Evolutionary conservation across 2,888 invertebrate genomes (phyloP), one percentile per base, ranked within the genome.

Genomic region (Endotricha flammealis): DNA sequence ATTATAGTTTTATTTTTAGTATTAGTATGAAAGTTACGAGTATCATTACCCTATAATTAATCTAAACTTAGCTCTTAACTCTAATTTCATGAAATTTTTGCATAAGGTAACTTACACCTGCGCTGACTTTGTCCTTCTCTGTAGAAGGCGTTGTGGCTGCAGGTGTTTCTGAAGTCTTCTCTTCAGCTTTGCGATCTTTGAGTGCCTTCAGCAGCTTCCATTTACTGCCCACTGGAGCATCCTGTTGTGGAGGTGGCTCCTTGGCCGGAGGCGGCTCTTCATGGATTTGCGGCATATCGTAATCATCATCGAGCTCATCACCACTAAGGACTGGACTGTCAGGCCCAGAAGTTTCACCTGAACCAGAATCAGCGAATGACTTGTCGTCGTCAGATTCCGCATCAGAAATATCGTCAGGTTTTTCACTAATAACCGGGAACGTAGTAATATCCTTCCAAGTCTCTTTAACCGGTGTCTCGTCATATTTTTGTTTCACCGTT

Each of bases 171-270:
- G 90, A 90, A 57, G 91, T 91, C 69, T 92, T 94, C 58, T 96
- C 95, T 72, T 96, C 96, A 2, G 95, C 94, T 80, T 96, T 96
- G 42, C 93, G 89, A 59, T 96, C 96, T 67, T 96, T 96, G 14
- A 96, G 75, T 1, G 96, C 95, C 76, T 96, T 96, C 2, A 96
- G 77, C 28, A 96, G 87, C 70, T 96, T 96, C 96, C 96, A 96
- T 71, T 95, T 95, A 64, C 95, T 95, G 5, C 94, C 92, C 33
- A 92, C 88, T 7, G 90, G 90, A 29, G 89, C 88, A 24, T 86
- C 87, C 44, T 86, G 88, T 38, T 79, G 86, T 4, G 53, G 85
- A 2, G 69, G 70, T 28, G 70, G 67, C 25, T 75, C 69, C 36
- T 67, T 59, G n/a, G 58, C 42, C 28, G 66, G 65, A 28, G 50